Percentiles rank a stretch among this genome's conserved stretches.
Evolutionary conservation across 2,888 invertebrate genomes (phyloP).

Genomic region (Tethea ocularis): DNA sequence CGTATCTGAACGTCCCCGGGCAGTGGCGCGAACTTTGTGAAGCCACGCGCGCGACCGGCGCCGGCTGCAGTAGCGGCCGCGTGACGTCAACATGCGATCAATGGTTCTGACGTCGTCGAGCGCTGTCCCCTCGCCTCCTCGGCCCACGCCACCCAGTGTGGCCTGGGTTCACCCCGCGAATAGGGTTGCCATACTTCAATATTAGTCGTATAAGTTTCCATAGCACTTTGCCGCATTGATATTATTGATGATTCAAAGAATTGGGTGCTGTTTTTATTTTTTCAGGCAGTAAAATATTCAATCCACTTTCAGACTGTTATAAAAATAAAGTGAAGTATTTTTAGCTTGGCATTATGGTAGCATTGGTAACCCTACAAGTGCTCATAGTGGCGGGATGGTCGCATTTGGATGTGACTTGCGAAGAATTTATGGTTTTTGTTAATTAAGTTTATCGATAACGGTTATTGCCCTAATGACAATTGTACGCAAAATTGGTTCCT

Average conservation of each 20-base stretch:
- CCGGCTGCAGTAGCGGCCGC: slow-evolving; percentile 45
- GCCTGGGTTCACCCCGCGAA: slow-evolving; percentile 31
- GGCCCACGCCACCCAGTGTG: slow-evolving; percentile 22
- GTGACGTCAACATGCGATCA: slow-evolving; percentile 73
- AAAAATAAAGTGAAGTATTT: background rate
- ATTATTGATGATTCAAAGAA: background rate
- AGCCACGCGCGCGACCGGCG: slow-evolving; percentile 37
- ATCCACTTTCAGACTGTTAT: background rate
- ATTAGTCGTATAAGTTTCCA: background rate
- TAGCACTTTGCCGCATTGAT: background rate
- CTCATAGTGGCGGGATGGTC: slow-evolving; percentile 13
- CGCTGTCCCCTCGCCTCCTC: slow-evolving; percentile 24
- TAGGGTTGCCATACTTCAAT: background rate
- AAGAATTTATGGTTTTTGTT: slow-evolving; percentile 36
- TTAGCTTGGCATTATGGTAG: background rate
- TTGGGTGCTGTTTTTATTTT: background rate
- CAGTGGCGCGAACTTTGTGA: slow-evolving; percentile 30
- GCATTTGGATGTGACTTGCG: slow-evolving; percentile 26
- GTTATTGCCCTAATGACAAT: slow-evolving; percentile 10
- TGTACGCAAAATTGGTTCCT: background rate
- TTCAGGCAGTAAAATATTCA: background rate
- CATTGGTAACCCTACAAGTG: slow-evolving; percentile 15
- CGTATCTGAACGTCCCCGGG: slow-evolving; percentile 31
- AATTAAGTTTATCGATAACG: slow-evolving; percentile 41
- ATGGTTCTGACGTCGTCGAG: slow-evolving; percentile 69